Conservation (phyloP, 2,888 invertebrate genomes). For the Linnaemya tessellans region DNA sequence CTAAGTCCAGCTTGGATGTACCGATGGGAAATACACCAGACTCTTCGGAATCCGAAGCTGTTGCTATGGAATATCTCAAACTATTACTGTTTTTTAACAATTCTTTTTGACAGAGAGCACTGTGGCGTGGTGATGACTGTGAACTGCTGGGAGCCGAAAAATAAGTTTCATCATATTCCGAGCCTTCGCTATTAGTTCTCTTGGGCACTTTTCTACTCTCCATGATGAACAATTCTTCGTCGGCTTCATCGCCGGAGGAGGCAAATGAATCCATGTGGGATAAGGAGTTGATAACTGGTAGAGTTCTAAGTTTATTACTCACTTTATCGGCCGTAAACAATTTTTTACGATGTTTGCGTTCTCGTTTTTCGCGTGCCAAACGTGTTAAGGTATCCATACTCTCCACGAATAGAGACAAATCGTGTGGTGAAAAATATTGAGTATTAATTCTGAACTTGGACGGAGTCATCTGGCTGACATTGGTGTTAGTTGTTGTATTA, state of each 20-base stretch:
- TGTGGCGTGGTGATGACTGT: constrained; percentile 58
- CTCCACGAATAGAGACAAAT: constrained; percentile 77
- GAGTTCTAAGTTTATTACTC: not conserved
- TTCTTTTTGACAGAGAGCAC: constrained; percentile 29
- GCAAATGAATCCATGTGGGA: constrained; percentile 11
- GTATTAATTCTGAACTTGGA: constrained; percentile 68
- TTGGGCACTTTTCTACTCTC: constrained; percentile 37
- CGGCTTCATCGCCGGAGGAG: constrained; percentile 35
- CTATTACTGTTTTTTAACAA: too few relatives aligned
- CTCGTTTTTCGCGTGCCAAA: constrained; percentile 68
- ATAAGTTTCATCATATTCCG: constrained; percentile 69
- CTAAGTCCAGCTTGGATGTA: not conserved
- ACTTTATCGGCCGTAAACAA: not conserved
- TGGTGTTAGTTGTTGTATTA: constrained; percentile 26
- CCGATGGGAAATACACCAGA: constrained; percentile 69
- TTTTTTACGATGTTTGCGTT: constrained; percentile 38
- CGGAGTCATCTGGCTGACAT: constrained; percentile 30
- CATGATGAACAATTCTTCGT: constrained; percentile 54
- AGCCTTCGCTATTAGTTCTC: constrained; percentile 4
- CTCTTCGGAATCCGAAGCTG: constrained; percentile 73
- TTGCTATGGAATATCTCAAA: constrained; percentile 1
- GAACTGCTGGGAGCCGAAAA: constrained; percentile 62
- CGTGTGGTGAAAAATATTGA: constrained; percentile 68
- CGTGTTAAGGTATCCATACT: constrained; percentile 77
- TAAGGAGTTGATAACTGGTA: constrained; percentile 22